A percentile compares a stretch with the other conserved stretches of the same genome.
phyloP scores from a whole-genome alignment of 2,888 invertebrate species.

The Pseudococcus jackbeardsleyi region DNA sequence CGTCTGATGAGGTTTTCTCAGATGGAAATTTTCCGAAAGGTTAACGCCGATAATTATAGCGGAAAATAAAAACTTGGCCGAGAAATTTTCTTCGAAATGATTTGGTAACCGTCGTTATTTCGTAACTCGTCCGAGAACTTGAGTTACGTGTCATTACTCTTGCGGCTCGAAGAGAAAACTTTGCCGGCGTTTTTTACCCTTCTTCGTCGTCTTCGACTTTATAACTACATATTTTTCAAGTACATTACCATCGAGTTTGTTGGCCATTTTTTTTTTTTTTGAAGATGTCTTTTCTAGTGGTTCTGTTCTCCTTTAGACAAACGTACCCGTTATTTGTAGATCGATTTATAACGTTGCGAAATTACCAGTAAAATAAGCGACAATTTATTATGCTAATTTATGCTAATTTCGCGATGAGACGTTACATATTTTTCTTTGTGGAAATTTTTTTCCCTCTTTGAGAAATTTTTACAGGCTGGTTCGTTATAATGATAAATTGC shows the following conservation, averaged over 20 bases:
- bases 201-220: neutral
- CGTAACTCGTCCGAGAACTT: conserved; percentile 33
- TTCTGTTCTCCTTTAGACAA: neutral
- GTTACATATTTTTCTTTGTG: neutral
- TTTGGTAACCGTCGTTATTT: conserved; percentile 18
- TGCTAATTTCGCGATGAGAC: neutral
- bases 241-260: conserved; percentile 12
- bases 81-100: conserved; percentile 34
- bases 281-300: neutral
- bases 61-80: conserved; percentile 40
- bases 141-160: conserved; percentile 41
- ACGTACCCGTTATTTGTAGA: neutral
- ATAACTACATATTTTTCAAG: neutral
- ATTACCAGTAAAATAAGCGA: conserved; percentile 18
- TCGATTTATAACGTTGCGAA: conserved; percentile 8
- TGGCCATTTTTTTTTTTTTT: neutral
- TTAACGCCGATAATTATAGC: neutral
- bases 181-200: neutral
- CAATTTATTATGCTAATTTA: neutral
- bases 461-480: neutral
- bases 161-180: neutral
- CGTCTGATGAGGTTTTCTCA: neutral
- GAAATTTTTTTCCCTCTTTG: no score
- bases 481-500: neutral
- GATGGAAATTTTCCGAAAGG: conserved; percentile 4